Base-by-base conservation (phyloP, 2,888 invertebrate species). In the Eulithis prunata region DNA sequence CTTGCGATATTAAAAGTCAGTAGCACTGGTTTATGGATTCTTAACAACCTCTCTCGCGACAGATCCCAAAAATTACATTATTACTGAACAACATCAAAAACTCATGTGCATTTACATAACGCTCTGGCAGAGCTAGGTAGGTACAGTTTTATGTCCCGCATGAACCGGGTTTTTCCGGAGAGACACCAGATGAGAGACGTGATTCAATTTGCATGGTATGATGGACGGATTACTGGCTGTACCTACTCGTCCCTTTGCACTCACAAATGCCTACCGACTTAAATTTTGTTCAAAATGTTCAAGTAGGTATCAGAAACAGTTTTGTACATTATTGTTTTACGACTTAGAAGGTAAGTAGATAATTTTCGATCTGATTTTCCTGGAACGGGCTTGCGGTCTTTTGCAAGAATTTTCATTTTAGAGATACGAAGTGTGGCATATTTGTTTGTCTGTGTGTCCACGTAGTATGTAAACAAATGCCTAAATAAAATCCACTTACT, bases 181-280 rank as follows among this genome's bases (percentile, higher is more conserved):
- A 82, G 80, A 82, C 80, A 83, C 80, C 82, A 84, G 86, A 90
- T 88, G 90, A 86, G 83, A 85, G 86, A 87, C 90, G 90, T 91
- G 91, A 89, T 90, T 90, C 88, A 90, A 91, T 91, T 91, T 91
- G 85, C 88, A 89, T 90, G 83, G 77, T 81, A 81, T 87, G 89
- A 89, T 87, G 87, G 88, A 88, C 85, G 88, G 87, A 90, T 90
- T 89, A 90, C 86, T 80, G 51, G 75, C 36, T 46, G 79, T 79
- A 77, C 21, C 21, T 21, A 21, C 75, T 78, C 78, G 79, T 78
- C 78, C 77, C 75, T 79, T 83, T 78, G 76, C 77, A 72, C 71
- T 66, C 73, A 74, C 77, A 79, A 78, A 80, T 77, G 72, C 75
- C 74, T 65, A 68, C 65, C 73, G 71, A 75, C 75, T 76, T 73